Conservation (phyloP, 2,113 vertebrate species). For the Aviceda subcristata region DNA sequence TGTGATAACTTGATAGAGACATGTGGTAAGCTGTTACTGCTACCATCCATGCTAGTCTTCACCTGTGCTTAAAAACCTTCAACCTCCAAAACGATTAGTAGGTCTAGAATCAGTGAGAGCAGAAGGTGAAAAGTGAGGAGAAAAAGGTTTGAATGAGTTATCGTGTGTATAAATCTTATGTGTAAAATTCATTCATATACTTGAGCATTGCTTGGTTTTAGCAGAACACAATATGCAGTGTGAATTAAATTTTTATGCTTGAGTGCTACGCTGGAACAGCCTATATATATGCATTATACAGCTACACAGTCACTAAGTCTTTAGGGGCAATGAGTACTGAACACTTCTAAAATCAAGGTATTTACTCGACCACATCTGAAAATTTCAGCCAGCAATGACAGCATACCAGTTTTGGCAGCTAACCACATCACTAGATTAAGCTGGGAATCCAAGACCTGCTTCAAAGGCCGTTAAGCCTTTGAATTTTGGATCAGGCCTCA, state of each 20-base stretch:
- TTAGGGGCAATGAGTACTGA: neutral
- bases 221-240: neutral
- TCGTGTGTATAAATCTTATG: neutral
- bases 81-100: neutral
- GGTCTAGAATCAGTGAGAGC: neutral
- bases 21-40: neutral
- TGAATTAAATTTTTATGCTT: neutral
- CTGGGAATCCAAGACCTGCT: neutral
- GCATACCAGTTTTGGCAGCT: neutral
- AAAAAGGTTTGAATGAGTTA: neutral
- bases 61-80: neutral
- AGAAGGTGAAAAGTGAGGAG: neutral
- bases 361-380: neutral
- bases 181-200: neutral
- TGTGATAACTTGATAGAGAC: neutral
- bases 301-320: neutral
- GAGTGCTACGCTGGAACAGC: neutral
- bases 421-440: conserved; percentile 1
- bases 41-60: neutral
- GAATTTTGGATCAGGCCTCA: neutral
- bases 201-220: neutral
- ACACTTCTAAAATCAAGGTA: neutral
- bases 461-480: neutral
- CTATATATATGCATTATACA: neutral
- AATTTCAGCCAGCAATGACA: neutral